These are phyloP conservation scores for Corythornis madagascariensis DNA, from an alignment of 2,113 vertebrate species.

Conservation along the genomic window DNA sequence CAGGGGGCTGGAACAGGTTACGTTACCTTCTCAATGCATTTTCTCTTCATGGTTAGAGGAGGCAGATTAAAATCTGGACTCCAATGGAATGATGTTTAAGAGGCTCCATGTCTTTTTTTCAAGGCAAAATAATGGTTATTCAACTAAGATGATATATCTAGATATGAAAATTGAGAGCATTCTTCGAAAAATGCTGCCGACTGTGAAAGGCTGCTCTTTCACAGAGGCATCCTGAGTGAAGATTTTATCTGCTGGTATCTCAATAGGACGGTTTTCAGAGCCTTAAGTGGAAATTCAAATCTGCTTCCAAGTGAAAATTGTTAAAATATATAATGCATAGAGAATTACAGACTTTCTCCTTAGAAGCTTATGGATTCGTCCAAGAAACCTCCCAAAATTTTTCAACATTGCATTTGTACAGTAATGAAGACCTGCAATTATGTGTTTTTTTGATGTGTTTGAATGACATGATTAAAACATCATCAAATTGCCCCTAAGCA, in stretches of 20 bases:
- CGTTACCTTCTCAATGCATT: constrained; percentile 14
- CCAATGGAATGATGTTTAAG: constrained; percentile 62
- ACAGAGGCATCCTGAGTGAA: constrained; percentile 64
- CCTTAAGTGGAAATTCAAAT: constrained; percentile 71
- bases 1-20: background rate
- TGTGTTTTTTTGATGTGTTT: background rate
- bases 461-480: background rate
- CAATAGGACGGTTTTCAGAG: constrained; percentile 60
- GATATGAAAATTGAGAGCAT: constrained; percentile 71
- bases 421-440: background rate
- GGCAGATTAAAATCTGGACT: constrained; percentile 67
- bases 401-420: background rate
- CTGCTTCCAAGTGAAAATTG: constrained; percentile 58
- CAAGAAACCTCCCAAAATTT: background rate
- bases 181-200: constrained; percentile 62
- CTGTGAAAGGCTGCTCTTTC: constrained; percentile 68
- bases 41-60: constrained; percentile 28
- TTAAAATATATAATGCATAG: constrained; percentile 62
- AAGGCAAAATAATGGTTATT: constrained; percentile 74
- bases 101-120: background rate
- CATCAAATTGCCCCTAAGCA: background rate
- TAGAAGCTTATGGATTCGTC: background rate
- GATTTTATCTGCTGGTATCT: constrained; percentile 68
- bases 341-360: constrained; percentile 30
- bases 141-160: constrained; percentile 64